Evolutionary conservation across 2,797 vertebrate species (phyloP).

Genomic region (Poecile montanus): DNA sequence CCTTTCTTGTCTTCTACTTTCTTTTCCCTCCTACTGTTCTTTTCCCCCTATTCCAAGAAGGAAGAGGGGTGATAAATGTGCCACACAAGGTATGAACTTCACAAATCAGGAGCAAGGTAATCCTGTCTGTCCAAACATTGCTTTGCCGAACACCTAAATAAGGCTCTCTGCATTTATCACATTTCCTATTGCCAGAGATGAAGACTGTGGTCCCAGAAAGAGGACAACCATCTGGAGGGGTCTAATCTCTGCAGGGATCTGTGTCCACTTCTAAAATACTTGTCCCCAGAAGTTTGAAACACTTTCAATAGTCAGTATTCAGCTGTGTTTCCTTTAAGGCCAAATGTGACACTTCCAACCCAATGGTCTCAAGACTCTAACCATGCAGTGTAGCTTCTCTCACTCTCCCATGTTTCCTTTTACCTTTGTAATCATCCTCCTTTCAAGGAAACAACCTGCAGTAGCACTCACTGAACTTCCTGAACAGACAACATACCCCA

Average conservation of each 20-base stretch:
- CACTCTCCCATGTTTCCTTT: neutral
- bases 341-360: neutral
- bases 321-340: neutral
- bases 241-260: neutral
- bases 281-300: neutral
- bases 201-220: neutral
- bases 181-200: neutral
- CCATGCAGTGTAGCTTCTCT: neutral
- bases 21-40: conserved; percentile 24
- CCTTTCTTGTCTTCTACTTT: neutral
- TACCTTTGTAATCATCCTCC: neutral
- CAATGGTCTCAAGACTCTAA: neutral
- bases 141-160: neutral
- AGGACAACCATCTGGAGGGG: neutral
- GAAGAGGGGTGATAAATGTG: neutral
- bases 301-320: neutral
- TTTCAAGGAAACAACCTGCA: neutral
- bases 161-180: neutral
- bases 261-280: neutral
- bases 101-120: neutral
- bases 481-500: neutral
- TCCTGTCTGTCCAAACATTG: neutral
- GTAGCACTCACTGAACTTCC: neutral
- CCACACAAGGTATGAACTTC: neutral
- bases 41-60: neutral